Conservation (phyloP, 2,797 vertebrate species). For the Masticophis lateralis region DNA sequence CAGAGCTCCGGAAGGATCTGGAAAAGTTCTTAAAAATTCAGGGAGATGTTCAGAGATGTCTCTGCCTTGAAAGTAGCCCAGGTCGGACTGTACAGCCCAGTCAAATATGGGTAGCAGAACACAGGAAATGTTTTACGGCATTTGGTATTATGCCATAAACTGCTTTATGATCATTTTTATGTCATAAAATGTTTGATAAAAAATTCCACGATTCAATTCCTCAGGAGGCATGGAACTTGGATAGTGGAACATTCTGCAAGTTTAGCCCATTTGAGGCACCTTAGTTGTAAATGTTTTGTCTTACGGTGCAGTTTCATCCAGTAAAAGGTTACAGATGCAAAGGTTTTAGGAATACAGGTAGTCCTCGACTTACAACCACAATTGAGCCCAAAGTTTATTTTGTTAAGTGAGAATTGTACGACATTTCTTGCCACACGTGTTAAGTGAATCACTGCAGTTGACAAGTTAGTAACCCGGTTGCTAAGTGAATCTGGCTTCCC, state of each 20-base stretch:
- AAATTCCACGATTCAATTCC: neutral
- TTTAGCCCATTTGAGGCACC: no score
- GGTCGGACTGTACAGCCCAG: neutral
- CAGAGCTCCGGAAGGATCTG: no score
- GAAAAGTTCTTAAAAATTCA: no score
- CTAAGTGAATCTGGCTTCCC: no score
- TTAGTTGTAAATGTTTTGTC: neutral
- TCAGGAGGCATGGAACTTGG: neutral
- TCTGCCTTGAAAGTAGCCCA: neutral
- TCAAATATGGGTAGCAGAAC: neutral
- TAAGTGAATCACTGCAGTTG: no score
- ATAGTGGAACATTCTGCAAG: neutral
- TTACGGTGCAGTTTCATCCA: no score
- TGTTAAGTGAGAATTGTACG: no score
- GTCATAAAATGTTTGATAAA: neutral
- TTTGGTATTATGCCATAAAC: neutral
- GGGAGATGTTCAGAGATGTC: no score
- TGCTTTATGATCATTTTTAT: neutral
- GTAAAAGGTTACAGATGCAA: neutral
- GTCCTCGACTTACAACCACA: no score
- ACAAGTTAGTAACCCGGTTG: no score
- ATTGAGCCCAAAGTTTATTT: no score
- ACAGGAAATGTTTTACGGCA: neutral
- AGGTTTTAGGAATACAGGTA: neutral
- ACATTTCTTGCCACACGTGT: no score